These are phyloP conservation scores for Dendroctonus ponderosae DNA, from an alignment of 1,140 invertebrate species.

Conservation along the genomic window DNA sequence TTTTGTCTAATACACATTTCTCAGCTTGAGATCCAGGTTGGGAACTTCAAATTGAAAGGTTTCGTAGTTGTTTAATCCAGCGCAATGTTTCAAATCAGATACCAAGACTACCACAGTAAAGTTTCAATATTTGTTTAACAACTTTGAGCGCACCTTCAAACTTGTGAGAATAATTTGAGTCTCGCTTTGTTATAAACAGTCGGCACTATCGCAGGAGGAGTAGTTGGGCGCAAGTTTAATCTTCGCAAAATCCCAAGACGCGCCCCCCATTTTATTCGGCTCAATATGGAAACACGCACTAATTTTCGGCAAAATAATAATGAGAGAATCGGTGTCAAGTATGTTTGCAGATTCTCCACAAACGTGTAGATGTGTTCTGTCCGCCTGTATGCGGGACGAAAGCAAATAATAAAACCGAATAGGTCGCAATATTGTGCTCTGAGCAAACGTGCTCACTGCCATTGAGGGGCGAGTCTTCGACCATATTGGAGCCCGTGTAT, in stretches of 20 bases:
- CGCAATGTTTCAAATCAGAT: too few species aligned
- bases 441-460: slow-evolving; percentile 27
- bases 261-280: slow-evolving; percentile 14
- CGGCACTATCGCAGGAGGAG: neutral
- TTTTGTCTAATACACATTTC: too few species aligned
- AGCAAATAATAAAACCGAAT: slow-evolving; percentile 36
- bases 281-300: slow-evolving; percentile 24
- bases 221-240: slow-evolving; percentile 11
- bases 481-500: slow-evolving; percentile 28
- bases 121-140: neutral
- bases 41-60: too few species aligned
- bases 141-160: neutral
- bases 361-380: slow-evolving; percentile 22
- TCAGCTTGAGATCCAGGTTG: too few species aligned
- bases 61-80: too few species aligned
- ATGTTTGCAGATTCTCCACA: slow-evolving; percentile 30
- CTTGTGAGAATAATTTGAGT: slow-evolving; percentile 3
- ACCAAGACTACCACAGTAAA: too few species aligned
- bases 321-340: slow-evolving; percentile 36
- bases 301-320: slow-evolving; percentile 33
- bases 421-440: slow-evolving; percentile 32
- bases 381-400: slow-evolving; percentile 24
- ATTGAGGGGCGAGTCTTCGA: slow-evolving; percentile 15
- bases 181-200: slow-evolving; percentile 16
- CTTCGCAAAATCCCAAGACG: slow-evolving; percentile 12